phyloP scores from a whole-genome alignment of 1,140 invertebrate species.

The Bathynomus jamesi region DNA sequence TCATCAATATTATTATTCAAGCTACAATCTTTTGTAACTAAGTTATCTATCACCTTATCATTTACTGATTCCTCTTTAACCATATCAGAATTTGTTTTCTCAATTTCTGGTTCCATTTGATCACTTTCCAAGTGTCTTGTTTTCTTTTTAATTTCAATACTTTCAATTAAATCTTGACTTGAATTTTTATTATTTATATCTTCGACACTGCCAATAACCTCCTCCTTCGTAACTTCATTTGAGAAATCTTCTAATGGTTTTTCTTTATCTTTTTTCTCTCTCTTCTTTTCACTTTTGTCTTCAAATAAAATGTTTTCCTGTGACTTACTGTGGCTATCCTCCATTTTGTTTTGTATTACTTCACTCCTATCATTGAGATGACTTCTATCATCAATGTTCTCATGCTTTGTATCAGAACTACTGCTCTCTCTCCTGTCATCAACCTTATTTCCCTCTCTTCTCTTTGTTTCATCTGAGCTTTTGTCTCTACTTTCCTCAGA shows the following conservation, averaged over 20 bases:
- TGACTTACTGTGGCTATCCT: conserved; percentile 9
- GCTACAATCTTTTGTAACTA: too few relatives aligned
- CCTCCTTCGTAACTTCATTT: neutral
- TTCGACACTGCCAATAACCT: too few relatives aligned
- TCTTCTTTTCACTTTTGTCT: neutral
- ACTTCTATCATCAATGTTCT: conserved; percentile 31
- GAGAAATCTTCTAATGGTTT: neutral
- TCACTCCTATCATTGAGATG: conserved; percentile 17
- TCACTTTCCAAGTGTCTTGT: neutral
- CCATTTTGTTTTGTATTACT: conserved; percentile 13
- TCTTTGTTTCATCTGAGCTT: neutral
- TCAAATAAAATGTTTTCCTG: conserved; percentile 5
- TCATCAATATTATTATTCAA: too few relatives aligned
- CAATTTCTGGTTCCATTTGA: too few relatives aligned
- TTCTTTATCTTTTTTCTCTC: conserved; percentile 4
- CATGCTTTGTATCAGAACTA: neutral
- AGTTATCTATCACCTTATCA: too few relatives aligned
- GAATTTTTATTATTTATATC: too few relatives aligned
- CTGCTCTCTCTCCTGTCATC: neutral
- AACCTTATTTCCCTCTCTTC: neutral
- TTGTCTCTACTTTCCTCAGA: neutral
- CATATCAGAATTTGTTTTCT: too few relatives aligned
- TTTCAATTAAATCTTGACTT: too few relatives aligned
- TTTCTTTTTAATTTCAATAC: too few relatives aligned
- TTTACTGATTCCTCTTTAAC: neutral